These are phyloP conservation scores for Euschistus heros DNA, from an alignment of 1,140 invertebrate genomes.

Conservation along the genomic window DNA sequence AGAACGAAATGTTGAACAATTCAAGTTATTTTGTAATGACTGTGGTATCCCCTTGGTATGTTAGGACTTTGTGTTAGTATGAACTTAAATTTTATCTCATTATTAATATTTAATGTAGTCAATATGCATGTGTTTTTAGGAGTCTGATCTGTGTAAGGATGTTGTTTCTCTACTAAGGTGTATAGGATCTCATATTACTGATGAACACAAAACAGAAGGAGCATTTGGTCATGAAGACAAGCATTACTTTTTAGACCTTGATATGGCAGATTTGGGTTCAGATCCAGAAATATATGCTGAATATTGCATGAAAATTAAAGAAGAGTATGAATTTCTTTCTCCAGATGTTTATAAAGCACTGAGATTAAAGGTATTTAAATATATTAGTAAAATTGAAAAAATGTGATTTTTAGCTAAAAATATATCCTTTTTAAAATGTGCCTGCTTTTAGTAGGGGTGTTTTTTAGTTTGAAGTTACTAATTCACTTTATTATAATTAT, in stretches of 20 bases:
- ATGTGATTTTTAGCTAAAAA: background rate
- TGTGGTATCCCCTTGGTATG: slow-evolving; percentile 35
- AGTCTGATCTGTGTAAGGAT: slow-evolving; percentile 37
- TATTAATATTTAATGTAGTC: slow-evolving; percentile 11
- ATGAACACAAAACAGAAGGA: slow-evolving; percentile 46
- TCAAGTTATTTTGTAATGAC: slow-evolving; percentile 38
- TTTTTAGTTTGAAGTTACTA: background rate
- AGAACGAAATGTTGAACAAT: slow-evolving; percentile 39
- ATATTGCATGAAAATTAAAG: slow-evolving; percentile 41
- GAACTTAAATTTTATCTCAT: background rate
- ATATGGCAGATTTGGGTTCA: slow-evolving; percentile 46
- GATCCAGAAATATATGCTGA: slow-evolving; percentile 40
- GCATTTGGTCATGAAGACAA: slow-evolving; percentile 45
- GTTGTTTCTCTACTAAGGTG: slow-evolving; percentile 42
- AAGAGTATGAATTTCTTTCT: slow-evolving; percentile 46
- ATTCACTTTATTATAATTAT: background rate
- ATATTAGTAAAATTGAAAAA: background rate
- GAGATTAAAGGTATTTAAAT: slow-evolving; percentile 42
- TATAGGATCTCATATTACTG: slow-evolving; percentile 45
- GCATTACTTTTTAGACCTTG: slow-evolving; percentile 51
- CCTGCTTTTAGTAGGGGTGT: background rate
- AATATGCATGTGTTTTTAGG: slow-evolving; percentile 30
- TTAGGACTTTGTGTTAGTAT: slow-evolving; percentile 17
- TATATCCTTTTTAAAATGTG: background rate
- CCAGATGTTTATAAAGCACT: slow-evolving; percentile 43